Base-by-base conservation (phyloP, 2,113 vertebrate species). In the Sceloporus undulatus region DNA sequence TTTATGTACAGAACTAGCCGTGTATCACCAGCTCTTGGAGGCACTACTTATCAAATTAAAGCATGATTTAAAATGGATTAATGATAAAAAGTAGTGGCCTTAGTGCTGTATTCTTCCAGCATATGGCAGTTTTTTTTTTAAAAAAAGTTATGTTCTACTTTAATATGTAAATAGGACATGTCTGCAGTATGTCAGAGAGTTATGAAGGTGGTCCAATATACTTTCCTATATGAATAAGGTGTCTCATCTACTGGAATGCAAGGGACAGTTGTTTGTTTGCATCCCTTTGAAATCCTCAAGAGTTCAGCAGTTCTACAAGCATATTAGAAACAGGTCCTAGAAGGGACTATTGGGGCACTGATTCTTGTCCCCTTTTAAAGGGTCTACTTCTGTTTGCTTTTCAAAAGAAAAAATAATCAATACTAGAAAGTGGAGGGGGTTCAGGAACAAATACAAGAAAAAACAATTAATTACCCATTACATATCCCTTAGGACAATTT, bases 31-130 rank as follows among this genome's bases (percentile, higher is more conserved):
- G 82, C 23, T 52, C 54, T 54, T 56, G 82, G 25, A 87, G 68
- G 85, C 56, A 68, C 48, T 87, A 81, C 87, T 79, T 87, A 80
- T 59, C 48, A 68, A 81, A 87, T 88, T 84, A 78, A 88, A 88
- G 84, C 83, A 84, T 68, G 82, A 78, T 88, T 88, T 88, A 87
- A 56, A 54, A 71, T 6, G 6, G 62, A 42, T 56, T 84, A 88
- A 77, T 88, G 54, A 71, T 75, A 68, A 68, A 79, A 77, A 29
- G 23, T 65, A 14, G 21, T 70, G 62, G 54, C 34, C 42, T 48
- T 16, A 29, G 18, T 78, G 62, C 40, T 83, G 34, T 40, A 68
- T 84, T 78, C 62, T n/a, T 83, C 81, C 87, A 84, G 34, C n/a
- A 82, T 34, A 74, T 48, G 78, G 10, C 66, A 34, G 11, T n/a